A percentile compares a stretch with the other conserved stretches of the same genome.
Evolutionary conservation across 2,797 vertebrate species (phyloP).

Genomic region (Halcyon chelicuti): DNA sequence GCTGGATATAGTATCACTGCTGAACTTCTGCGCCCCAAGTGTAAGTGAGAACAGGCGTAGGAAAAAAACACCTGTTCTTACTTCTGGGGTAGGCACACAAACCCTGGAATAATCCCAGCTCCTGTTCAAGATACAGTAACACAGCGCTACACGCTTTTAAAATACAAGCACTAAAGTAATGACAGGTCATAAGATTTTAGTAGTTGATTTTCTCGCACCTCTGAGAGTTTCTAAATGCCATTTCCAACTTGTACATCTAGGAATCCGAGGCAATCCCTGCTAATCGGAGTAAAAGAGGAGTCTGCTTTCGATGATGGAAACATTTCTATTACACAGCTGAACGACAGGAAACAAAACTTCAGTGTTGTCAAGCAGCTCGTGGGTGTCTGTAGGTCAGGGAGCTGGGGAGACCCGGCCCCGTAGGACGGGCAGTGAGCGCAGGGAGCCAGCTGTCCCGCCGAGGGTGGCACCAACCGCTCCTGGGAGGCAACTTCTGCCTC

Average conservation of each 20-base stretch:
- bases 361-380: neutral
- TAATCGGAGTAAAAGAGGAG: neutral
- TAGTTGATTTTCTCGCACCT: neutral
- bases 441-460: neutral
- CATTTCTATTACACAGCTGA: neutral
- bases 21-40: neutral
- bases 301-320: neutral
- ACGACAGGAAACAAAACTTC: neutral
- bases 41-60: conserved; percentile 49
- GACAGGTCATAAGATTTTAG: neutral
- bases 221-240: too few relatives aligned
- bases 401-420: neutral
- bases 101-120: neutral
- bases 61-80: conserved; percentile 34
- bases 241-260: too few relatives aligned
- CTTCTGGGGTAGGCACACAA: neutral
- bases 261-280: neutral
- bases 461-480: rapidly evolving
- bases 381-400: neutral
- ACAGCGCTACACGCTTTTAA: neutral
- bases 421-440: neutral
- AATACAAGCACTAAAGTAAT: neutral
- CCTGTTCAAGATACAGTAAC: neutral
- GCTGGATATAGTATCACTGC: conserved; percentile 23
- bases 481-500: neutral